These are phyloP conservation scores for Typhlichthys eigenmanni DNA, from an alignment of 2,797 vertebrate genomes.

Conservation along the genomic window DNA sequence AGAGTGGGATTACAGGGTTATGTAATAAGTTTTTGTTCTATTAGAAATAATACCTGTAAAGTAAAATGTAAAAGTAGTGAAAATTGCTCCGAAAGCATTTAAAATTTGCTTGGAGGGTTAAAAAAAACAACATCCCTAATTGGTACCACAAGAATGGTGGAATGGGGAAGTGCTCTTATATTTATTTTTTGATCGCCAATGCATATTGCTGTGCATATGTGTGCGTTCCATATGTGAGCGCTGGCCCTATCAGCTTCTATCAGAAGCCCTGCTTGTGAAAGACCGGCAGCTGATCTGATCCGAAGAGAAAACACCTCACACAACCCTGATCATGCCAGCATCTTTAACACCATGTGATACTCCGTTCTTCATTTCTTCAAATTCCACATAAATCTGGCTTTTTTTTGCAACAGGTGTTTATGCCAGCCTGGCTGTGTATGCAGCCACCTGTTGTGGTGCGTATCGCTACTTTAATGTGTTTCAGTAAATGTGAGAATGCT, in stretches of 20 bases:
- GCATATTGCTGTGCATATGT: not conserved
- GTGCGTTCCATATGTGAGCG: conserved; percentile 10
- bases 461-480: conserved; percentile 46
- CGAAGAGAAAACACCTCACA: conserved; percentile 37
- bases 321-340: conserved; percentile 27
- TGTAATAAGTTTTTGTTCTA: too few relatives aligned
- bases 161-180: not conserved
- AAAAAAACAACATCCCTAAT: too few relatives aligned
- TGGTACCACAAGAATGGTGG: not conserved
- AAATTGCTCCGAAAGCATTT: too few relatives aligned
- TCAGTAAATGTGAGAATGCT: conserved; percentile 27
- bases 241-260: conserved; percentile 1
- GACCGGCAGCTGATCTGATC: conserved; percentile 4
- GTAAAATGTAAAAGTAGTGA: too few relatives aligned
- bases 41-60: too few relatives aligned
- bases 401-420: too few relatives aligned
- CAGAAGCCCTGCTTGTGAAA: conserved; percentile 9
- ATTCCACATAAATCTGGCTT: conserved; percentile 59
- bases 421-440: conserved; percentile 45
- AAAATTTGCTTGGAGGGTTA: too few relatives aligned
- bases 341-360: conserved; percentile 57
- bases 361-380: conserved; percentile 66
- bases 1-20: too few relatives aligned
- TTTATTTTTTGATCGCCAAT: not conserved
- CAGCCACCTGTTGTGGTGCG: conserved; percentile 72